Evolutionary conservation across 2,888 invertebrate species (phyloP), one percentile per base, ranked within the genome.

Genomic region (Neoscelio sp.): DNA sequence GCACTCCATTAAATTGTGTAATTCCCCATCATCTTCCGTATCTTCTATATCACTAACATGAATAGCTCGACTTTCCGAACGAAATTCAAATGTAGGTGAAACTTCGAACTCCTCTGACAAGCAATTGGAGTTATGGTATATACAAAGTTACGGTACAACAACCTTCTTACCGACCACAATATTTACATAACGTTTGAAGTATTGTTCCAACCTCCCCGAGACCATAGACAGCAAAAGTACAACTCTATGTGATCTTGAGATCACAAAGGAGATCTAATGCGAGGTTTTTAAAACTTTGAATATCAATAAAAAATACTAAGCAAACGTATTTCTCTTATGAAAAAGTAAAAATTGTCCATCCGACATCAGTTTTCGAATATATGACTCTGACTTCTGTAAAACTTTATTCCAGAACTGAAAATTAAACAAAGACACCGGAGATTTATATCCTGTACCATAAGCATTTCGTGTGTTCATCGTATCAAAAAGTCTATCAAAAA

Each of bases 121-220:
- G 60, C 82, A 82, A 70, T 83, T 82, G 65, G 56, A 79, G 77
- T 82, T 7, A 79, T 42, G 77, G 82, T 83, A 8, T 13, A 65
- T 17, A 85, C 76, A 13, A 64, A 76, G 78, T 84, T 83, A 13
- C 60, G 54, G 50, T 75, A 83, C 15, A 85, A 54, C n/a, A 84
- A 46, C 48, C 82, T 73, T 56, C 82, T 46, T 38, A 84, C 71
- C 12, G 82, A 26, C 83, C 83, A 82, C 38, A 81, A 80, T 6
- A 82, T 50, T 54, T 85, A 81, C 44, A 64, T 58, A 2, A 80
- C 26, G 42, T 75, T 82, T 30, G 84, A 80, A 65, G 83, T 83
- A 28, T 84, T 82, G 73, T 82, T 84, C 81, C 82, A 82, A 1
- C 79, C 79, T 18, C 83, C 83, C 12, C 83, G 35, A 20, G 83